phyloP scores from a whole-genome alignment of 2,888 invertebrate species.

The Pantelozetes paolii region DNA sequence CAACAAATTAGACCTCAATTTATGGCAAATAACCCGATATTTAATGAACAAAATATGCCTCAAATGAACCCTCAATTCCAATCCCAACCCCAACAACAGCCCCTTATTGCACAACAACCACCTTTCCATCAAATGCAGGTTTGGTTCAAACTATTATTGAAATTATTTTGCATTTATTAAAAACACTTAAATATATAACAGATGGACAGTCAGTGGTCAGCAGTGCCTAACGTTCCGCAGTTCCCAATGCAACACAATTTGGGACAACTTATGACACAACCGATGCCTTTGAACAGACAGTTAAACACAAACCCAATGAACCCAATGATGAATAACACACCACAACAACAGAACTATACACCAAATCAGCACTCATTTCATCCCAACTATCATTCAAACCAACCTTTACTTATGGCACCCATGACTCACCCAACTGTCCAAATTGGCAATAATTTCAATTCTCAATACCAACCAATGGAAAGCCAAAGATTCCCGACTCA shows the following conservation, averaged over 20 bases:
- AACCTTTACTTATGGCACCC: not conserved
- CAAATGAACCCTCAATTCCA: not conserved
- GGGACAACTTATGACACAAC: not conserved
- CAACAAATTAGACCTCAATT: slow-evolving; percentile 9
- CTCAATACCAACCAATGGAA: not conserved
- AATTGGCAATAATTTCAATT: not conserved
- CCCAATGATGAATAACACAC: not conserved
- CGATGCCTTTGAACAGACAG: not conserved
- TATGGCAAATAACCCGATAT: not conserved
- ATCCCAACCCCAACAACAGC: slow-evolving; percentile 5
- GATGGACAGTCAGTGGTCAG: slow-evolving; percentile 14
- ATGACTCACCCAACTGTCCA: not conserved
- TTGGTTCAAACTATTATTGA: not conserved
- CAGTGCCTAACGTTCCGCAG: not conserved
- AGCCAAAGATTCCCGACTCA: slow-evolving; percentile 14
- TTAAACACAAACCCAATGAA: slow-evolving; percentile 2
- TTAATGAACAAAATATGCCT: slow-evolving; percentile 8
- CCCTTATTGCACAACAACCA: slow-evolving; percentile 1
- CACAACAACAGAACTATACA: not conserved
- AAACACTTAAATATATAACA: not conserved
- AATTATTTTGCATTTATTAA: not conserved
- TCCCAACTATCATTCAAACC: not conserved
- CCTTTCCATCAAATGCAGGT: slow-evolving; percentile 22
- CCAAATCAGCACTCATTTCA: not conserved
- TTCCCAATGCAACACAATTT: slow-evolving; percentile 3